Evolutionary conservation across 1,140 invertebrate species (phyloP).

Genomic region (Dendroctonus valens): DNA sequence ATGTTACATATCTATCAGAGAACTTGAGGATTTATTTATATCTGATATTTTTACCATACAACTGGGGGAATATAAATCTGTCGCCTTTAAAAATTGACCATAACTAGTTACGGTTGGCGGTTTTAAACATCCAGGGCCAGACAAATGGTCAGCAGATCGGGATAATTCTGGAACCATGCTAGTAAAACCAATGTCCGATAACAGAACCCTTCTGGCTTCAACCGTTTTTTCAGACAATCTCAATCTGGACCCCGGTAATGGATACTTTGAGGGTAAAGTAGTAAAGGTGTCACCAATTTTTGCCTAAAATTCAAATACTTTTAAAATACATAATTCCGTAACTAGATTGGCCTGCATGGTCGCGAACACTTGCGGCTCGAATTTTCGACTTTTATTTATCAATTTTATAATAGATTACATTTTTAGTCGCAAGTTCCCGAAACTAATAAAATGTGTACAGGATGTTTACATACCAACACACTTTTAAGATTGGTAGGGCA

Average conservation of each 20-base stretch:
- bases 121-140: constrained; percentile 48
- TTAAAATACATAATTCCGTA: too few species aligned
- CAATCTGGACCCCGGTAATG: constrained; percentile 54
- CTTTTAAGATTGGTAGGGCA: too few species aligned
- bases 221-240: constrained; percentile 62
- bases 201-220: constrained; percentile 66
- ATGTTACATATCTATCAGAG: constrained; percentile 4
- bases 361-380: too few species aligned
- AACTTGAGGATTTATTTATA: background rate
- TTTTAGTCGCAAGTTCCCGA: too few species aligned
- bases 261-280: constrained; percentile 64
- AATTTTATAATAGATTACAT: too few species aligned
- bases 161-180: constrained; percentile 80
- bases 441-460: too few species aligned
- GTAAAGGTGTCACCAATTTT: constrained; percentile 56
- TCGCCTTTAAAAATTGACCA: constrained; percentile 49
- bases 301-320: constrained; percentile 23
- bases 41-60: constrained; percentile 40
- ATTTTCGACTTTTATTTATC: too few species aligned
- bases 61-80: constrained; percentile 47
- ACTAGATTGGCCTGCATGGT: too few species aligned
- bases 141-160: constrained; percentile 73
- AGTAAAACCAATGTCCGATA: constrained; percentile 77
- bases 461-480: too few species aligned
- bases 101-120: constrained; percentile 42